Evolutionary conservation across 2,113 vertebrate species (phyloP).

Genomic region (Nesogale talazaci): DNA sequence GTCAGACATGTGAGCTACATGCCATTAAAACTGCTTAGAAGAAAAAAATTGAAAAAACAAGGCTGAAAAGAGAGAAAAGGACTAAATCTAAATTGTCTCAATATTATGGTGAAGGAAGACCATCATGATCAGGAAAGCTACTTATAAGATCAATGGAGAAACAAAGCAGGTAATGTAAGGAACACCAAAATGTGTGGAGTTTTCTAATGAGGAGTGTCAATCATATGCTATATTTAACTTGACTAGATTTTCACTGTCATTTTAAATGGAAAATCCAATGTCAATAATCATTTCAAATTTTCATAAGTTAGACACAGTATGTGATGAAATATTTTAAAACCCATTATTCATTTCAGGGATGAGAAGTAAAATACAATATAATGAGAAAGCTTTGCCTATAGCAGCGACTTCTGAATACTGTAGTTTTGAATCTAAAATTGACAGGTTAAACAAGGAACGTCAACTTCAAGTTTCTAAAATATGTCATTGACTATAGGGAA

Average conservation of each 20-base stretch:
- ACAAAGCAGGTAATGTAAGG: neutral
- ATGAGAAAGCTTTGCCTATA: neutral
- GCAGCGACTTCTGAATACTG: neutral
- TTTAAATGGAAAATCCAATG: neutral
- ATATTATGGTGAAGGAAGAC: neutral
- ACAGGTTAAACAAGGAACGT: constrained; percentile 44
- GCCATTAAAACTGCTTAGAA: too few relatives aligned
- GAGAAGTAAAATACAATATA: neutral
- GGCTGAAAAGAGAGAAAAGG: neutral
- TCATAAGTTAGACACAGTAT: neutral
- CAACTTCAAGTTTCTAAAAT: constrained; percentile 51
- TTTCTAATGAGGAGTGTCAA: neutral
- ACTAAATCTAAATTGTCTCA: too few relatives aligned
- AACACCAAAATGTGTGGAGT: neutral
- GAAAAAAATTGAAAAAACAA: neutral
- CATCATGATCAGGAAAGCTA: neutral
- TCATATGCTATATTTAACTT: neutral
- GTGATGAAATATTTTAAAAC: neutral
- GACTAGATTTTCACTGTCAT: neutral
- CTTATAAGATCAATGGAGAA: neutral
- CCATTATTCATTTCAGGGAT: neutral
- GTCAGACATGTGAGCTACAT: too few relatives aligned
- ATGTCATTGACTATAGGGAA: constrained; percentile 58
- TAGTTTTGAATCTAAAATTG: constrained; percentile 50
- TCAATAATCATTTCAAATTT: neutral